Base-by-base conservation (phyloP, 2,888 invertebrate genomes). In the Lasioglossum marginatum region DNA sequence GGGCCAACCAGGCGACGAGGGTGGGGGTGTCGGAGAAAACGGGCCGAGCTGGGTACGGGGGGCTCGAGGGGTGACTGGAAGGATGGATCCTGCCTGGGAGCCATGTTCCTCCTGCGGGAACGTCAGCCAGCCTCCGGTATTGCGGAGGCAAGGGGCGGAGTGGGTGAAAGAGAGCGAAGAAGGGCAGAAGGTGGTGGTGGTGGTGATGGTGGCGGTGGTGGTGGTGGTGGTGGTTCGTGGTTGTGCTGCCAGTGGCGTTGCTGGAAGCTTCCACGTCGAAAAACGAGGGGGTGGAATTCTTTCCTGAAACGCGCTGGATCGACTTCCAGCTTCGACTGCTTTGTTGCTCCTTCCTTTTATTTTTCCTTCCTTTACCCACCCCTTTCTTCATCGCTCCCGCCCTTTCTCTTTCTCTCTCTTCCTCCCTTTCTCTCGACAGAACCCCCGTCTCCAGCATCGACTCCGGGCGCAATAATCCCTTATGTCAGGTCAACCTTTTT, bases 81-180 rank as follows among this genome's bases (percentile, higher is more conserved):
- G 89, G 90, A 90, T 87, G 90, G 89, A 89, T 90, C 87, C 90
- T 91, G 91, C 90, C 91, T 89, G 88, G 91, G 88, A 91, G 91
- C 91, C 91, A 91, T 91, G 90, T 91, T 91, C 90, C 87, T 91
- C 89, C 91, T 90, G 86, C 90, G 89, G 85, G 78, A 89, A 83
- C 88, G 89, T 75, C 85, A 87, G 83, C 84, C 88, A 88, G 81
- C 82, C 88, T 83, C 83, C 71, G 72, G 34, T 52, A 78, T 81
- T 82, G 73, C 52, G 48, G 76, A 68, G 72, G 66, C 8, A 76
- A 72, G 34, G 34, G 43, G 43, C 72, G 57, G 80, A 57, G 52
- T 16, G 70, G 80, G 80, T 40, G 89, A 83, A 82, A 89, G 86
- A 87, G 89, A 85, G 63, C 79, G 85, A 85, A 89, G 88, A 89